Evolutionary conservation across 2,888 invertebrate genomes (phyloP).

Genomic region (Scaeva pyrastri): DNA sequence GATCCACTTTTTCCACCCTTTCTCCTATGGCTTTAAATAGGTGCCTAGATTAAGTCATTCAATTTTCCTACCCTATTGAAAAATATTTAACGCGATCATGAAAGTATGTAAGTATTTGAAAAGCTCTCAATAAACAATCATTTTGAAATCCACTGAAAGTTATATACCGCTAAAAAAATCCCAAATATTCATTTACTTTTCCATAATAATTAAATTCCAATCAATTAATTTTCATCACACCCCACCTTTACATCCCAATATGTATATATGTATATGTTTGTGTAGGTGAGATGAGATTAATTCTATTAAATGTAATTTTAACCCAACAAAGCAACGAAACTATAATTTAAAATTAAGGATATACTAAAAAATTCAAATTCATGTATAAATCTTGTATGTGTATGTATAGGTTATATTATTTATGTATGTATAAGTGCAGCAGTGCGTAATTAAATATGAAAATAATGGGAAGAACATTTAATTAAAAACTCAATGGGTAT

Average conservation of each 20-base stretch:
- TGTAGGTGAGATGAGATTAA: neutral
- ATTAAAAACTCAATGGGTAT: constrained; percentile 72
- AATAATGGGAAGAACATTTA: constrained; percentile 71
- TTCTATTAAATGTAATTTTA: constrained; percentile 29
- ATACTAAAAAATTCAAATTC: constrained; percentile 24
- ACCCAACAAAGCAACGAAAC: constrained; percentile 3
- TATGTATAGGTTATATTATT: neutral
- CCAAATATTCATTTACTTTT: constrained; percentile 17
- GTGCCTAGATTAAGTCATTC: no score
- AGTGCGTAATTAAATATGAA: constrained; percentile 73
- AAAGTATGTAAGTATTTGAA: no score
- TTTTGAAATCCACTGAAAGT: no score
- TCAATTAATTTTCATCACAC: constrained; percentile 26
- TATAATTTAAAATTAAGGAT: constrained; percentile 24
- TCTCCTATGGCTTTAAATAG: no score
- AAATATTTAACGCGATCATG: no score
- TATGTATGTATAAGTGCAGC: constrained; percentile 33
- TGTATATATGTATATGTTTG: neutral
- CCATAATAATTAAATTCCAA: constrained; percentile 33
- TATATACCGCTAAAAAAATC: no score
- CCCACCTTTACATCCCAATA: neutral
- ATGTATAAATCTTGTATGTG: neutral
- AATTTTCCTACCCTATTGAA: no score
- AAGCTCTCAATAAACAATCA: no score
- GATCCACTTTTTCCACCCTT: no score